These are phyloP conservation scores for Plebejus anna DNA, from an alignment of 2,888 invertebrate species.

Conservation along the genomic window DNA sequence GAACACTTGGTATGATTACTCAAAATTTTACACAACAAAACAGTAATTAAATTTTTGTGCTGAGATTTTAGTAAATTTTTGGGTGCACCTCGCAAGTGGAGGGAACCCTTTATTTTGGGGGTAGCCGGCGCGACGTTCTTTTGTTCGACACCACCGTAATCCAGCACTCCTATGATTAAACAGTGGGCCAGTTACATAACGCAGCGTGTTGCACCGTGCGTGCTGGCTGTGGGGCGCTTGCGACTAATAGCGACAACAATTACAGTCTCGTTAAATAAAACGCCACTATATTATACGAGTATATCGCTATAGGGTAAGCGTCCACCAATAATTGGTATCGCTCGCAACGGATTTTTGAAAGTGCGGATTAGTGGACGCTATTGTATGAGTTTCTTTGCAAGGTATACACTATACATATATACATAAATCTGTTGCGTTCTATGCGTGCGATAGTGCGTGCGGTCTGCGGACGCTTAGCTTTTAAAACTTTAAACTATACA, in stretches of 20 bases:
- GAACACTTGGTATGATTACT: neutral
- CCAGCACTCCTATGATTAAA: constrained; percentile 22
- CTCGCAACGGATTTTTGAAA: no score
- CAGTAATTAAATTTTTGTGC: neutral
- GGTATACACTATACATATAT: no score
- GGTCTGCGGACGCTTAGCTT: no score
- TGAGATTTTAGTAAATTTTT: neutral
- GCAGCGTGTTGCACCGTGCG: constrained; percentile 10
- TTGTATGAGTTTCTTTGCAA: no score
- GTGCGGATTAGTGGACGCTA: no score
- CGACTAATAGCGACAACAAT: neutral
- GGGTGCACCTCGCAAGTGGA: neutral
- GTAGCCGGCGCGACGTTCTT: constrained; percentile 19
- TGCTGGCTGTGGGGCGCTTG: neutral
- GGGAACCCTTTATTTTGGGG: neutral
- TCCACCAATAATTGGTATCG: no score
- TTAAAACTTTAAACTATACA: no score
- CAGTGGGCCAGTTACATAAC: constrained; percentile 27
- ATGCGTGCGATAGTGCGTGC: no score
- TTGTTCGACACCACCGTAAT: constrained; percentile 13
- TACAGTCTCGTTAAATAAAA: constrained; percentile 20
- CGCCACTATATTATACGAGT: neutral
- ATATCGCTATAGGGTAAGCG: neutral
- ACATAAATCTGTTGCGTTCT: no score
- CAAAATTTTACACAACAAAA: neutral